These are phyloP conservation scores for Lamellibrachia columna DNA, from an alignment of 2,888 invertebrate genomes.

Conservation along the genomic window DNA sequence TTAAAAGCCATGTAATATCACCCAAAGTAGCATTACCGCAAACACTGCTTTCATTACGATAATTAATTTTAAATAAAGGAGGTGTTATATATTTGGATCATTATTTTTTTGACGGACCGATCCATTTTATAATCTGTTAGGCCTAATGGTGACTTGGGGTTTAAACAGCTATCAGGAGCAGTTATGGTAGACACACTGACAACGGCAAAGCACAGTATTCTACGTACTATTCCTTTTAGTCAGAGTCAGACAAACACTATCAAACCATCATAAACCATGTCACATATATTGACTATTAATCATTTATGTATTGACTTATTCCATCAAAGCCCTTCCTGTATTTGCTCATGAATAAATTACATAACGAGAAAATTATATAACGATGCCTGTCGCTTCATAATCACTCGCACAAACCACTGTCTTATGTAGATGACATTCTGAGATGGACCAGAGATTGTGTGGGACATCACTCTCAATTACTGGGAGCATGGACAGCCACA, in stretches of 20 bases:
- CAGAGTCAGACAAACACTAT: background rate
- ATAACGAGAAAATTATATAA: background rate
- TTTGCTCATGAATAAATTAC: constrained; percentile 11
- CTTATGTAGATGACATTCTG: background rate
- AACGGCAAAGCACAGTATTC: background rate
- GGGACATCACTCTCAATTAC: background rate
- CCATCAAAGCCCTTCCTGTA: background rate
- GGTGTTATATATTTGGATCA: no score
- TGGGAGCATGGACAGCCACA: background rate
- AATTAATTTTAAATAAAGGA: no score
- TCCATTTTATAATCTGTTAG: no score
- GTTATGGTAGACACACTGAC: no score
- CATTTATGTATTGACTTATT: background rate
- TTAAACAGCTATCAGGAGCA: no score
- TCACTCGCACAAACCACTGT: background rate
- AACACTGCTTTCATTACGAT: no score
- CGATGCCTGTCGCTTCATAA: background rate
- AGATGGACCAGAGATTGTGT: background rate
- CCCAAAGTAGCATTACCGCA: no score
- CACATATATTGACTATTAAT: background rate
- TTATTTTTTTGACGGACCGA: no score
- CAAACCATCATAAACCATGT: background rate
- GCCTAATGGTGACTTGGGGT: no score
- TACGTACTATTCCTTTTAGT: background rate
- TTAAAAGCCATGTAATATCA: no score